Percentiles rank a stretch among this genome's conserved stretches.
These are phyloP conservation scores for Timema cristinae DNA, from an alignment of 2,888 invertebrate species.

Conservation along the genomic window DNA sequence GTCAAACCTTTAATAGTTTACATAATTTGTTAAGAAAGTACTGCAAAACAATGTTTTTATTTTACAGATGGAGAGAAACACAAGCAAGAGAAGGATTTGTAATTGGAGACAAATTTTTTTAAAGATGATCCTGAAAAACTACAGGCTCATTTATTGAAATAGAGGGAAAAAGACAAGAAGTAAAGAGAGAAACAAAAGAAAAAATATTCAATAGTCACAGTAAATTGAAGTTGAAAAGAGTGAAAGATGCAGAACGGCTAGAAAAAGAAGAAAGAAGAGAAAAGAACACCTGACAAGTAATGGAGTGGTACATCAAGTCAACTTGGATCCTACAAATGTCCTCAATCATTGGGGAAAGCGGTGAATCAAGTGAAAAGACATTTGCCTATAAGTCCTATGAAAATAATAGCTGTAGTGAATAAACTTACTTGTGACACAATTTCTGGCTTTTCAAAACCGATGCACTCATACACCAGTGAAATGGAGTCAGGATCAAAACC, in stretches of 20 bases:
- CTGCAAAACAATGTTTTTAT: too few species aligned
- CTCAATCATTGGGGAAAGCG: background rate
- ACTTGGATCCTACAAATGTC: background rate
- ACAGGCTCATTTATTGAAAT: background rate
- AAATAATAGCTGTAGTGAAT: background rate
- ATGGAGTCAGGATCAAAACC: too few species aligned
- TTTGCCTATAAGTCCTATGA: background rate
- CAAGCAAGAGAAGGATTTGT: background rate
- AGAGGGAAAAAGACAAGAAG: background rate
- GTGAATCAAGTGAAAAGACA: background rate
- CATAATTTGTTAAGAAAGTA: too few species aligned
- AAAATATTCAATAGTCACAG: background rate
- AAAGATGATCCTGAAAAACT: slow-evolving; percentile 7
- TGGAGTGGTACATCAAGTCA: background rate
- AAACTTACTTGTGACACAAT: background rate
- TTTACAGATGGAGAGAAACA: slow-evolving; percentile 3
- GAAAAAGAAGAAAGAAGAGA: background rate
- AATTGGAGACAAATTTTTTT: background rate
- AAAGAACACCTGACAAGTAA: background rate
- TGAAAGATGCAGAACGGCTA: background rate
- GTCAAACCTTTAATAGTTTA: too few species aligned
- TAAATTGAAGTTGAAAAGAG: background rate
- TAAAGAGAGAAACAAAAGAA: background rate
- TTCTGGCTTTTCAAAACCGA: too few species aligned
- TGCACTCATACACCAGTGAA: too few species aligned